Conservation (phyloP, 2,797 vertebrate species). For the Anguilla anguilla region DNA sequence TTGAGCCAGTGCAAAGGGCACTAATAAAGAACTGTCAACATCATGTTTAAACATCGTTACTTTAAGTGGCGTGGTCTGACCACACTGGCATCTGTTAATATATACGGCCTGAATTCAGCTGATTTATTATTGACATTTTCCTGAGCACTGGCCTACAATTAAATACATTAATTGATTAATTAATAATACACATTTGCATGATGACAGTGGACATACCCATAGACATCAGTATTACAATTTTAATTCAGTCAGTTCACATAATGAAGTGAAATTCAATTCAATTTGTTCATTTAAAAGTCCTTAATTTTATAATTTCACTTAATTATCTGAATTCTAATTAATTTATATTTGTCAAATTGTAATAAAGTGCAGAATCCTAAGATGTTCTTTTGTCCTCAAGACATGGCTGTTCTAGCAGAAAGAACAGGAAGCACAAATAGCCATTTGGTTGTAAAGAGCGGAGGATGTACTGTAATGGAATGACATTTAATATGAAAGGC, state of each 20-base stretch:
- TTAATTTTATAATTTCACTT: background rate
- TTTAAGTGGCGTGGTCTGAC: background rate
- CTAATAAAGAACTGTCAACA: background rate
- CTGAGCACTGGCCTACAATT: background rate
- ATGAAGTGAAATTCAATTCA: no score
- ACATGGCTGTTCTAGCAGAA: no score
- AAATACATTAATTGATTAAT: background rate
- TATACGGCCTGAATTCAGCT: background rate
- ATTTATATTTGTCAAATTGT: background rate
- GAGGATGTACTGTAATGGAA: constrained; percentile 48
- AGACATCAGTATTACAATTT: no score
- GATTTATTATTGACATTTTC: background rate
- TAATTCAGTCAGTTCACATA: no score
- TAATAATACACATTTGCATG: no score
- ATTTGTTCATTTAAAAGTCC: background rate
- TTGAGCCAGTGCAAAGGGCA: background rate
- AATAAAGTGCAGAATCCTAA: background rate
- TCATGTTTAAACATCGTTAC: background rate
- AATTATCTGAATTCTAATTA: no score
- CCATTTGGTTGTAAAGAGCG: background rate
- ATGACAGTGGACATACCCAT: background rate
- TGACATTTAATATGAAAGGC: constrained; percentile 35
- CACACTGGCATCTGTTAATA: background rate
- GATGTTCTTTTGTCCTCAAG: no score
- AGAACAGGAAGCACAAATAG: no score